Base-by-base conservation (phyloP, 2,797 vertebrate species). In the Pseudochaenichthys georgianus region DNA sequence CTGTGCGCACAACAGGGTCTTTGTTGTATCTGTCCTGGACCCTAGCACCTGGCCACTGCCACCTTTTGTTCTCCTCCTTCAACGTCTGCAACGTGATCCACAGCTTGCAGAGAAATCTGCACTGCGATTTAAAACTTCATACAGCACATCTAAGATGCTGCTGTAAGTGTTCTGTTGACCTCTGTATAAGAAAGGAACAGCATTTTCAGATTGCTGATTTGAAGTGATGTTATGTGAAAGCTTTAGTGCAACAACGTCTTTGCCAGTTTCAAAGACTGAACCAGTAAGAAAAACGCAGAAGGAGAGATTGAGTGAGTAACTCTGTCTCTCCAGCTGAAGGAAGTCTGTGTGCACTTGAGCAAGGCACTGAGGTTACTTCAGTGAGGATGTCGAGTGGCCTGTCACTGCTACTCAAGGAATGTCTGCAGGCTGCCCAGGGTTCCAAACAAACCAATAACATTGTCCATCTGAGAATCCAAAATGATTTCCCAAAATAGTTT, bases 21-120 rank as follows among this genome's bases (percentile, higher is more conserved):
- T 94, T 94, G 93, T 95, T 88, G 60, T 68, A 77, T 81, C 83
- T 72, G 75, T 88, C 72, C 83, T 78, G 70, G 83, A 78, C 78
- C 72, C 72, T 65, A 64, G 81, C 88, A 92, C 90, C 88, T 91
- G 92, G 89, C 70, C 70, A 60, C 52, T 41, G 70, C 81, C 78
- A 77, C 63, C 90, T 88, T 89, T 91, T 92, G 85, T 93, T 90
- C 76, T 84, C 74, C 64, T 71, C 50, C 84, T 90, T 77, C 81
- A 77, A 75, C 85, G 70, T 76, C 75, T 75, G 87, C 88, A 89
- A 87, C 38, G 11, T 74, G 88, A 92, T 75, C 84, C 81, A n/a
- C 50, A 51, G 60, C 48, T 73, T 10, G 10, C 65, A 48, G 68
- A 63, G 72, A 85, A 65, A n/a, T 13, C 46, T 54, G 50, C 28